These are phyloP conservation scores for Nerophis lumbriciformis DNA, from an alignment of 2,113 vertebrate species.

Conservation along the genomic window DNA sequence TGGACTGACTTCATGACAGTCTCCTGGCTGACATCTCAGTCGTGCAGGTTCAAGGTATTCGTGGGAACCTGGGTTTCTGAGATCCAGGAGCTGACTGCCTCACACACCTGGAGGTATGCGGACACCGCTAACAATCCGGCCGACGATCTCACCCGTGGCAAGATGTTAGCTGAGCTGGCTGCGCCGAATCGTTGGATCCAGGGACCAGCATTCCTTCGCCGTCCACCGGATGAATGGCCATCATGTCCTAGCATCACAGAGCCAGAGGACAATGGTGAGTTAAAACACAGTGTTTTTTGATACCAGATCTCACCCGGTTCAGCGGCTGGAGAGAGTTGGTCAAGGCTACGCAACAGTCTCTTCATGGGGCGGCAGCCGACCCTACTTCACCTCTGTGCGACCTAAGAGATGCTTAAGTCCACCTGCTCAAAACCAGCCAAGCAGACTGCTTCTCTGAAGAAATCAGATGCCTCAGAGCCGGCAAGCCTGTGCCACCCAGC, in stretches of 20 bases:
- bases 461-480: too few relatives aligned
- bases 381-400: neutral
- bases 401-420: neutral
- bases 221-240: too few relatives aligned
- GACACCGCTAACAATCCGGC: neutral
- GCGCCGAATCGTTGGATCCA: neutral
- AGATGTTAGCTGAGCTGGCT: neutral
- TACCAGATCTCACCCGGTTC: too few relatives aligned
- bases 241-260: too few relatives aligned
- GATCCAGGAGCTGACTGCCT: neutral
- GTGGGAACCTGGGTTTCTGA: neutral
- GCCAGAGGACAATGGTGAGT: too few relatives aligned
- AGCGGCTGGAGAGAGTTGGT: too few relatives aligned
- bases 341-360: neutral
- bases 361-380: neutral
- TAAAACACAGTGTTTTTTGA: too few relatives aligned
- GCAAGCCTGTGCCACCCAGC: neutral
- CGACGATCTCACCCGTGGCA: neutral
- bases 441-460: too few relatives aligned
- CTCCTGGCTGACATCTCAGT: neutral
- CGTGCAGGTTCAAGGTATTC: neutral
- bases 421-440: neutral
- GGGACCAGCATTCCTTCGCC: neutral
- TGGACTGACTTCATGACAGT: neutral
- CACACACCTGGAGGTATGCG: neutral